Base-by-base conservation (phyloP, 2,888 invertebrate species). In the Drosophila engyochracea region DNA sequence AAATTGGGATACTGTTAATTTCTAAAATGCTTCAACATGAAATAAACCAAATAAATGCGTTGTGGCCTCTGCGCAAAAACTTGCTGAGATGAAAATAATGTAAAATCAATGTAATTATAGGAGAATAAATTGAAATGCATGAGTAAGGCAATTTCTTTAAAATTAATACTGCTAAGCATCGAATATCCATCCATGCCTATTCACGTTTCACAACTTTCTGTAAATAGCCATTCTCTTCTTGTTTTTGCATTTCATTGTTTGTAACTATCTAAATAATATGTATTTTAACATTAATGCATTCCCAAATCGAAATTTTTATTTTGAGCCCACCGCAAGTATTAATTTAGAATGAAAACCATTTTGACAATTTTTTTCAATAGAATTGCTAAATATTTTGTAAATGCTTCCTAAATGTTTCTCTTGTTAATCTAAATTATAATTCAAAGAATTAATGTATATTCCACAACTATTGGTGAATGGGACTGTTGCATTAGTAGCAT, bases 31-130 rank as follows among this genome's bases (percentile, higher is more conserved):
- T 31, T 25, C n/a, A 28, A 33, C 64, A 52, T 25, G 10, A 69
- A 74, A 54, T 41, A 63, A 61, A 35, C 47, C 44, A 65, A 62
- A 44, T 33, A 44, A 73, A 60, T 39, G 51, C 9, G 47, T 53
- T 41, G 28, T 22, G 41, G 12, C 4, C 25, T 3, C 31, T 14
- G 12, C 30, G 47, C 35, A n/a, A 31, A 55, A 66, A 33, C 37
- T 59, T 59, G 62, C 5, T 79, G n/a, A 79, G 30, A 51, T 16
- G 65, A 35, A 70, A 47, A 49, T 77, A 78, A 78, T 70, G 10
- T n/a, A 39, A 77, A 77, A 79, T 77, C 76, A 74, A 77, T 74
- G 58, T 12, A 35, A 39, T 49, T 33, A 35, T 10, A 14, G 5
- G n/a, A 41, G n/a, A 49, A 33, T n/a, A 39, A 31, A 49, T 33